These are phyloP conservation scores for Drosophila ananassae DNA, from an alignment of 1,140 invertebrate species.

Conservation along the genomic window DNA sequence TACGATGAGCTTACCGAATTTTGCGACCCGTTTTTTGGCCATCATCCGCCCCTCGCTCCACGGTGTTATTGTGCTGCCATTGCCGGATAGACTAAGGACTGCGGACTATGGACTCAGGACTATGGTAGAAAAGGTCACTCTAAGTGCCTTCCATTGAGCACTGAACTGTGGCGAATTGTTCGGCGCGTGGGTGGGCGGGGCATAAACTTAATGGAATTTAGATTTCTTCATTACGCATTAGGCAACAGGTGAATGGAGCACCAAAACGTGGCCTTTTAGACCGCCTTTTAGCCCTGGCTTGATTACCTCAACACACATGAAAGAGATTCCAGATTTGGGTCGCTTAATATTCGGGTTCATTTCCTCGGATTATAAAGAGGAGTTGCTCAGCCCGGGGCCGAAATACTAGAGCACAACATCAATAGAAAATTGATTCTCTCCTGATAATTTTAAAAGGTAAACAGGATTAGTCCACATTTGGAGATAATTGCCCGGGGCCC, in stretches of 20 bases:
- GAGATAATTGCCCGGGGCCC: conserved; percentile 39
- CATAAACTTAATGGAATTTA: conserved; percentile 62
- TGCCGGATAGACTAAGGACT: conserved; percentile 6
- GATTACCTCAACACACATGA: conserved; percentile 50
- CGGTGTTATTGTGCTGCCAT: conserved; percentile 19
- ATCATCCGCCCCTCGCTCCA: background rate
- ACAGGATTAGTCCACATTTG: conserved; percentile 47
- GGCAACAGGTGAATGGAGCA: conserved; percentile 51
- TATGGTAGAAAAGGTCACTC: conserved; percentile 42
- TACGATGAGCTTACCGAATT: conserved; percentile 55
- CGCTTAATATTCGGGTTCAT: conserved; percentile 52
- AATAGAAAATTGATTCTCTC: conserved; percentile 62
- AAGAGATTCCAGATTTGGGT: conserved; percentile 52
- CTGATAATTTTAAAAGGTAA: conserved; percentile 58
- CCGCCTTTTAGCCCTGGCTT: conserved; percentile 7
- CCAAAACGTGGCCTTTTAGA: conserved; percentile 9
- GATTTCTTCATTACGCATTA: conserved; percentile 57
- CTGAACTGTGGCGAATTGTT: conserved; percentile 37
- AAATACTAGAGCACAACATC: conserved; percentile 41
- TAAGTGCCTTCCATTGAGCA: conserved; percentile 56
- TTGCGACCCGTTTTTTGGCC: conserved; percentile 44
- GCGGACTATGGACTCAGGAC: too few relatives aligned
- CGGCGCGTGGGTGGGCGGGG: background rate
- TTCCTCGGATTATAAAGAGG: conserved; percentile 56
- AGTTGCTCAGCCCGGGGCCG: conserved; percentile 20